Conservation (phyloP, 2,888 invertebrate genomes). For the Terebella lapidaria region DNA sequence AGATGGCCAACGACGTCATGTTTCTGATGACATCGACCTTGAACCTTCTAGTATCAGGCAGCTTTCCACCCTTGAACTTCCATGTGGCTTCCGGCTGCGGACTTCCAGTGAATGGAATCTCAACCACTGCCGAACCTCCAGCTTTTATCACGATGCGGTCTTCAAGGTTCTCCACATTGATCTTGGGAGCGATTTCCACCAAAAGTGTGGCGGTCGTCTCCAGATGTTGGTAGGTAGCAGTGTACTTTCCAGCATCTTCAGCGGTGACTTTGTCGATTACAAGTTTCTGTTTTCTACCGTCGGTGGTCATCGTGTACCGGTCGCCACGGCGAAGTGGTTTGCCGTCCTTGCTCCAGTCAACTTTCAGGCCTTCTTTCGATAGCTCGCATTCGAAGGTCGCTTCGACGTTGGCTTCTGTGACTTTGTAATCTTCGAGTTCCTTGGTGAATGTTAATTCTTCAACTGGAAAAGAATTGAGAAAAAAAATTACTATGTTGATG, state of each 20-base stretch:
- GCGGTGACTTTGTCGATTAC: slow-evolving; percentile 16
- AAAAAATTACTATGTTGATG: neutral
- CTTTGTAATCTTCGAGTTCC: slow-evolving; percentile 38
- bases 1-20: slow-evolving; percentile 26
- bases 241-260: slow-evolving; percentile 26
- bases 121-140: slow-evolving; percentile 24
- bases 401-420: slow-evolving; percentile 55
- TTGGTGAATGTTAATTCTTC: slow-evolving; percentile 41
- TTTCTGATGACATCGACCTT: slow-evolving; percentile 27
- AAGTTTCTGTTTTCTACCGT: slow-evolving; percentile 19
- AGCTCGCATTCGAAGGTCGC: slow-evolving; percentile 72
- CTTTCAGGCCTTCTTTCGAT: slow-evolving; percentile 71
- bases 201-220: slow-evolving; percentile 11
- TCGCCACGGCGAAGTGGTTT: slow-evolving; percentile 19
- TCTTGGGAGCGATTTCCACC: slow-evolving; percentile 21
- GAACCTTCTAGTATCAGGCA: slow-evolving; percentile 24
- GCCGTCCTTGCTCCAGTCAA: slow-evolving; percentile 67
- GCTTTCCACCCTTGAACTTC: slow-evolving; percentile 22
- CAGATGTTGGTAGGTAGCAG: neutral
- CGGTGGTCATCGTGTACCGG: slow-evolving; percentile 18
- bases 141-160: slow-evolving; percentile 24
- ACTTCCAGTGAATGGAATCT: slow-evolving; percentile 27
- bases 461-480: slow-evolving; percentile 13
- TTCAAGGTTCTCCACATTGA: slow-evolving; percentile 16
- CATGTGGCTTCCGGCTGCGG: slow-evolving; percentile 25